phyloP scores from a whole-genome alignment of 2,113 vertebrate genomes.

The Oryzias woworae region DNA sequence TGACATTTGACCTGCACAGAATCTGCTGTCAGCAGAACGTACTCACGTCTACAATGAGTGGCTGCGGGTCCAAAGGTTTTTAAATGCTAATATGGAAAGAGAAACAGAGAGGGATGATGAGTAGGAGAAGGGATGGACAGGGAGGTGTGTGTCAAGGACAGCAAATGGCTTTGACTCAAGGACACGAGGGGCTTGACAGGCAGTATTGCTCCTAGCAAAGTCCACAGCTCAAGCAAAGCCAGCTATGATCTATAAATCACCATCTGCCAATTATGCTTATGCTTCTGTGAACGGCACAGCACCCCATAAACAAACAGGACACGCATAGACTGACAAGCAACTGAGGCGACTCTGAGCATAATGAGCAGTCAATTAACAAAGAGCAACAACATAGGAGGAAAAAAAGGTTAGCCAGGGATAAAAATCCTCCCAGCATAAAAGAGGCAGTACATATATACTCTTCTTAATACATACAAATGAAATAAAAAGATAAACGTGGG shows the following conservation, averaged over 20 bases:
- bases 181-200: constrained; percentile 46
- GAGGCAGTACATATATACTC: too few relatives aligned
- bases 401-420: neutral
- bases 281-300: constrained; percentile 16
- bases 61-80: constrained; percentile 28
- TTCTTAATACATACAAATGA: too few relatives aligned
- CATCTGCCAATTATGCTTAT: constrained; percentile 41
- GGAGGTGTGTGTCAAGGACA: constrained; percentile 67
- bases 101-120: constrained; percentile 5
- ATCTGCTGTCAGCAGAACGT: constrained; percentile 65
- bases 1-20: constrained; percentile 24
- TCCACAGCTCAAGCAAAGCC: constrained; percentile 43
- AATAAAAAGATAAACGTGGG: too few relatives aligned
- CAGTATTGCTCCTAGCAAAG: constrained; percentile 33
- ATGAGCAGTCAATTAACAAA: constrained; percentile 12
- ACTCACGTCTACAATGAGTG: constrained; percentile 35
- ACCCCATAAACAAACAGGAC: constrained; percentile 44
- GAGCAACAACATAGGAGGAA: neutral
- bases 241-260: constrained; percentile 63
- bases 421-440: too few relatives aligned
- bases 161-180: constrained; percentile 59
- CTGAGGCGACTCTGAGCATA: constrained; percentile 11
- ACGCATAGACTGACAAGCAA: constrained; percentile 7
- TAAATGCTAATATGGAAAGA: constrained; percentile 20
- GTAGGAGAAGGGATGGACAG: neutral